These are phyloP conservation scores for Microlaimidae sp. DNA, from an alignment of 2,888 invertebrate species.

Conservation along the genomic window DNA sequence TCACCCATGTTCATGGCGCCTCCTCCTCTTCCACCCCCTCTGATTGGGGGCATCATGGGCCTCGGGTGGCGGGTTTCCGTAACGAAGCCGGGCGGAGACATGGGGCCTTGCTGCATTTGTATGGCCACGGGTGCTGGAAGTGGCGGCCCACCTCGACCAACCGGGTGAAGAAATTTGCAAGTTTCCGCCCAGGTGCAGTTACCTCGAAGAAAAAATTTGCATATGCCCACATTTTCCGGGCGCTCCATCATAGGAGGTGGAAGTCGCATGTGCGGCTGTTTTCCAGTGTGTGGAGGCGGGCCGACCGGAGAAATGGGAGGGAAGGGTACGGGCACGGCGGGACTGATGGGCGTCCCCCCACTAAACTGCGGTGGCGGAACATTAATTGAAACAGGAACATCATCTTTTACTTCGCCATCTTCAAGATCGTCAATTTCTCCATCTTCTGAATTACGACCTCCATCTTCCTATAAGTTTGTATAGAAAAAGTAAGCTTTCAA, in stretches of 20 bases:
- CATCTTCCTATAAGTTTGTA: too few relatives aligned
- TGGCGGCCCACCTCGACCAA: conserved; percentile 15
- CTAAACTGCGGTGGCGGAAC: neutral
- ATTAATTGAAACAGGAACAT: neutral
- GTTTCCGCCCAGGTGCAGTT: conserved; percentile 38
- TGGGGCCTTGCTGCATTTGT: neutral
- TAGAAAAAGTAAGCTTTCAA: too few relatives aligned
- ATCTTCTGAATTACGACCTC: too few relatives aligned
- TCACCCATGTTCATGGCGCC: neutral
- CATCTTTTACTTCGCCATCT: conserved; percentile 37
- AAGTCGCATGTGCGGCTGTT: neutral
- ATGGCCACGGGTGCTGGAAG: too few relatives aligned
- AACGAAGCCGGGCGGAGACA: neutral
- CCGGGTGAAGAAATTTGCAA: conserved; percentile 38
- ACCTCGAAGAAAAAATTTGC: conserved; percentile 36
- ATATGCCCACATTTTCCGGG: conserved; percentile 20
- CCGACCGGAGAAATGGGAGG: neutral
- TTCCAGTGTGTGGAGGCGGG: neutral
- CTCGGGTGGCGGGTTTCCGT: too few relatives aligned
- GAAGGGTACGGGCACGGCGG: neutral
- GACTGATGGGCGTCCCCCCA: neutral
- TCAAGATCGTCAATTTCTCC: conserved; percentile 35
- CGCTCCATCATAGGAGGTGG: neutral
- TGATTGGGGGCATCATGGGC: neutral
- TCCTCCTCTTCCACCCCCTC: neutral